phyloP scores from a whole-genome alignment of 2,797 vertebrate species.

The Cirrhinus molitorella region DNA sequence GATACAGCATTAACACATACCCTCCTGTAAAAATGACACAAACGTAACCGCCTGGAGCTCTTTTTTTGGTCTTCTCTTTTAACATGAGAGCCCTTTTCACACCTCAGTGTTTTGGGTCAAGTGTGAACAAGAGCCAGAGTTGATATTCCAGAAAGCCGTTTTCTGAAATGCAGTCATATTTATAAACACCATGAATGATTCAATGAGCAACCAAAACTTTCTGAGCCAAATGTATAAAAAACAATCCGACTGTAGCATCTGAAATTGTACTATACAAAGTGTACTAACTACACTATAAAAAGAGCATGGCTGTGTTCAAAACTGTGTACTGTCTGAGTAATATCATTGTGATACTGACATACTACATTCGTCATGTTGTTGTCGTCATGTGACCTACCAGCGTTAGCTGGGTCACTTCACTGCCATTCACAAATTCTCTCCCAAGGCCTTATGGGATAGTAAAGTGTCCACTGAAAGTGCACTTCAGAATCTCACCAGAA shows the following conservation, averaged over 20 bases:
- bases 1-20: background rate
- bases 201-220: constrained; percentile 5
- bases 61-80: background rate
- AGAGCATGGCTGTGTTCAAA: background rate
- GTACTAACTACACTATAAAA: background rate
- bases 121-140: constrained; percentile 14
- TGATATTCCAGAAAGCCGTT: constrained; percentile 25
- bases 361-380: background rate
- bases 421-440: background rate
- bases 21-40: background rate
- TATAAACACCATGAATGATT: background rate
- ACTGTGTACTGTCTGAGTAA: background rate
- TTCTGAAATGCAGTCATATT: background rate
- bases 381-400: background rate
- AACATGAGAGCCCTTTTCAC: constrained; percentile 17
- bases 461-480: background rate
- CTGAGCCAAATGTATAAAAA: background rate
- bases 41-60: background rate
- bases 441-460: background rate
- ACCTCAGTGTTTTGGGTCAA: background rate
- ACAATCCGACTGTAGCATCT: background rate
- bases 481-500: background rate
- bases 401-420: background rate
- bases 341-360: background rate
- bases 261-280: background rate